Conservation (phyloP, 2,113 vertebrate species). For the Octodon degus region DNA sequence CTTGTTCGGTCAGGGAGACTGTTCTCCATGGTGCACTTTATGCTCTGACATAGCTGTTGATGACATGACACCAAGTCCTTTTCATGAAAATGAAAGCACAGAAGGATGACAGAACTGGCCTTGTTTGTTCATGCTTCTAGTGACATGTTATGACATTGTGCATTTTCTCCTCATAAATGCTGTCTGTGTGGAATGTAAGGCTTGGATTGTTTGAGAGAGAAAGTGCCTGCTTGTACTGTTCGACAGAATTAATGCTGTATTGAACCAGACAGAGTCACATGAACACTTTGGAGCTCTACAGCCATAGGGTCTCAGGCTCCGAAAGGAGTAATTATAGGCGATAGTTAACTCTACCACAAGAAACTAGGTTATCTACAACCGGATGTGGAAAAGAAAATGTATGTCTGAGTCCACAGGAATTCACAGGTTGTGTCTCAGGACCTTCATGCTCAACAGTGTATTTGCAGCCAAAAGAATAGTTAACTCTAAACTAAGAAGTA, state of each 20-base stretch:
- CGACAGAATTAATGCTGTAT: neutral
- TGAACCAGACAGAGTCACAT: neutral
- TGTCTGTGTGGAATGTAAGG: neutral
- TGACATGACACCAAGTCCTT: neutral
- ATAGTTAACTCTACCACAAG: neutral
- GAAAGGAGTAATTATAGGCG: neutral
- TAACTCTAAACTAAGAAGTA: neutral
- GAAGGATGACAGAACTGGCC: neutral
- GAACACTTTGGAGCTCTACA: neutral
- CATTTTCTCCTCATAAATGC: neutral
- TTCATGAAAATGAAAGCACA: neutral
- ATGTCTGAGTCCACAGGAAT: neutral
- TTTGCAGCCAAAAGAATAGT: neutral
- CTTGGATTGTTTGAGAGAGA: neutral
- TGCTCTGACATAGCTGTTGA: neutral
- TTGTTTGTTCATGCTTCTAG: neutral
- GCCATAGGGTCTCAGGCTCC: too few species aligned
- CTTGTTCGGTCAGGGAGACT: neutral
- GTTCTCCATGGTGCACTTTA: neutral
- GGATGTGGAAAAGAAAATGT: neutral
- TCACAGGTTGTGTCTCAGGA: neutral
- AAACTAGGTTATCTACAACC: neutral
- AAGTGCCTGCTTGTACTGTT: neutral
- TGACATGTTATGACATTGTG: neutral
- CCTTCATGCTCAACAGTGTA: neutral